Evolutionary conservation across 2,888 invertebrate genomes (phyloP).

Genomic region (Digitonthophagus gazella): DNA sequence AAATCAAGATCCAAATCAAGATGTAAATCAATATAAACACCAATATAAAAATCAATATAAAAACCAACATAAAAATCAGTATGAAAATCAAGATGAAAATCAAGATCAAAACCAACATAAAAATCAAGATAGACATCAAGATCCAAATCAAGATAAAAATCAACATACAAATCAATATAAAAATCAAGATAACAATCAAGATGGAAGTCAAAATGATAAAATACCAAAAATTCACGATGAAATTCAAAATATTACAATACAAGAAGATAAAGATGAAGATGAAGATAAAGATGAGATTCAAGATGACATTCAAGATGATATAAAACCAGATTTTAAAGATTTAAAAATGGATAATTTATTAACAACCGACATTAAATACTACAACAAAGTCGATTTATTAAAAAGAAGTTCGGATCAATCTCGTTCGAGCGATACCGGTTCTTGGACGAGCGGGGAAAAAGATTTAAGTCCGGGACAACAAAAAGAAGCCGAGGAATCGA

Average conservation of each 20-base stretch:
- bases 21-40: too few species aligned
- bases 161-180: too few species aligned
- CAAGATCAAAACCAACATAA: too few species aligned
- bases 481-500: constrained; percentile 71
- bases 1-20: too few species aligned
- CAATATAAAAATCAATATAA: too few species aligned
- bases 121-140: too few species aligned
- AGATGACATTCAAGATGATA: background rate
- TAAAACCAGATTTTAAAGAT: constrained; percentile 27
- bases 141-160: too few species aligned
- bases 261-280: constrained; percentile 18
- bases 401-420: constrained; percentile 74
- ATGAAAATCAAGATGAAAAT: too few species aligned
- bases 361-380: constrained; percentile 53
- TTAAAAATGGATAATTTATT: constrained; percentile 41
- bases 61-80: too few species aligned
- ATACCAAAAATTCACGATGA: too few species aligned
- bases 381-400: constrained; percentile 55
- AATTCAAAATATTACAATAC: constrained; percentile 16
- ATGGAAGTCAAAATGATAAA: too few species aligned
- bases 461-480: constrained; percentile 60
- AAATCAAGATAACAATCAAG: too few species aligned
- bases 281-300: constrained; percentile 21
- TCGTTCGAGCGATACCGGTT: constrained; percentile 71
- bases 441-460: constrained; percentile 79